These are phyloP conservation scores for Erinaceus europaeus DNA, from an alignment of 2,113 vertebrate genomes.

Conservation along the genomic window DNA sequence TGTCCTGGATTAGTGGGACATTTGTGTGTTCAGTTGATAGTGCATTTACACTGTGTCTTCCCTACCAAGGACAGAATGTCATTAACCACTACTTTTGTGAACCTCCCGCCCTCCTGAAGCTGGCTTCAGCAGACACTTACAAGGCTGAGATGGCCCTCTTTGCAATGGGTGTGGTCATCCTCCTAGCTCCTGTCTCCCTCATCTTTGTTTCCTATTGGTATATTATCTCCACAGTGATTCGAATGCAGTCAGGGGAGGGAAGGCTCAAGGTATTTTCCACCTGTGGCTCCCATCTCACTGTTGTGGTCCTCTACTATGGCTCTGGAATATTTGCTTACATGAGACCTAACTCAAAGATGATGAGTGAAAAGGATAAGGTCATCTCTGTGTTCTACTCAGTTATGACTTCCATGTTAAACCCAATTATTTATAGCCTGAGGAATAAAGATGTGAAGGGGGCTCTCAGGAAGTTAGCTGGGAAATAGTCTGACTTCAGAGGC, in stretches of 20 bases:
- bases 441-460: constrained; percentile 50
- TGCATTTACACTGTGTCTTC: constrained; percentile 49
- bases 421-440: constrained; percentile 60
- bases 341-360: constrained; percentile 53
- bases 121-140: constrained; percentile 56
- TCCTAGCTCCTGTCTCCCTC: constrained; percentile 47
- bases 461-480: not conserved
- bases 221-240: constrained; percentile 41
- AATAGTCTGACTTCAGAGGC: not conserved
- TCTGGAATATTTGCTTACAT: constrained; percentile 60
- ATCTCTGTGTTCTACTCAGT: constrained; percentile 63
- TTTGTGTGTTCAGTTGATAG: constrained; percentile 51
- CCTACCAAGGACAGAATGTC: constrained; percentile 37
- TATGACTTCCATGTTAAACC: constrained; percentile 57
- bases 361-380: constrained; percentile 54
- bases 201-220: constrained; percentile 54
- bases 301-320: constrained; percentile 47
- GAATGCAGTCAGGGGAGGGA: constrained; percentile 25
- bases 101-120: constrained; percentile 48
- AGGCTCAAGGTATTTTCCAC: constrained; percentile 42
- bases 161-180: constrained; percentile 48
- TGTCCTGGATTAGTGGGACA: constrained; percentile 40
- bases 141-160: constrained; percentile 56
- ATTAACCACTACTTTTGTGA: constrained; percentile 63
- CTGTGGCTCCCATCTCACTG: constrained; percentile 49